phyloP scores from a whole-genome alignment of 2,888 invertebrate species.

The Odiellus spinosus region DNA sequence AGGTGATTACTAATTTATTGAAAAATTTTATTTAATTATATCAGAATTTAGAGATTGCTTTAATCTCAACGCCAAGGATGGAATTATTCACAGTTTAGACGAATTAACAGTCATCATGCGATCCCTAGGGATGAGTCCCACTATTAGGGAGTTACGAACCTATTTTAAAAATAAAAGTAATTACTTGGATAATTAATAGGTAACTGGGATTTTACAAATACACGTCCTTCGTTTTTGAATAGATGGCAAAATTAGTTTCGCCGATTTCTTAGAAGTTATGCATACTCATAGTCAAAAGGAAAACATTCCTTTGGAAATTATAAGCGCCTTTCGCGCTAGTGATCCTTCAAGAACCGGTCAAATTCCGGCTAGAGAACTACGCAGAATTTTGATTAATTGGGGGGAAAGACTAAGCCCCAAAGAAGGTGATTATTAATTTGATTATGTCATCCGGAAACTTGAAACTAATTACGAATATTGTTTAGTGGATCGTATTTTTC shows the following conservation, averaged over 20 bases:
- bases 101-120: conserved; percentile 87
- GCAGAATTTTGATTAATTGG: conserved; percentile 74
- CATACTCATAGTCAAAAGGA: conserved; percentile 68
- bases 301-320: conserved; percentile 61
- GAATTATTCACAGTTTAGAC: conserved; percentile 71
- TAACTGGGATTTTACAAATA: too few species aligned
- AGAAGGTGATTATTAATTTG: conserved; percentile 34
- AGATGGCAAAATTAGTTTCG: conserved; percentile 83
- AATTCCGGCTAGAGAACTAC: conserved; percentile 63
- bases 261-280: conserved; percentile 88
- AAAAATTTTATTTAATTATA: conserved; percentile 24
- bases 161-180: conserved; percentile 55
- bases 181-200: too few species aligned
- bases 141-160: conserved; percentile 70
- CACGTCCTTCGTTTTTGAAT: too few species aligned
- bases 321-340: conserved; percentile 76
- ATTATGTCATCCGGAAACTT: neutral
- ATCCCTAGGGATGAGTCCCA: conserved; percentile 83
- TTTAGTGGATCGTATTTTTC: conserved; percentile 66
- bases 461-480: conserved; percentile 2
- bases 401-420: conserved; percentile 61
- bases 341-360: conserved; percentile 49
- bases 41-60: conserved; percentile 91
- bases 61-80: conserved; percentile 69
- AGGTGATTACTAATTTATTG: neutral